phyloP scores from a whole-genome alignment of 2,113 vertebrate genomes.

The Leptobrachium leishanense region DNA sequence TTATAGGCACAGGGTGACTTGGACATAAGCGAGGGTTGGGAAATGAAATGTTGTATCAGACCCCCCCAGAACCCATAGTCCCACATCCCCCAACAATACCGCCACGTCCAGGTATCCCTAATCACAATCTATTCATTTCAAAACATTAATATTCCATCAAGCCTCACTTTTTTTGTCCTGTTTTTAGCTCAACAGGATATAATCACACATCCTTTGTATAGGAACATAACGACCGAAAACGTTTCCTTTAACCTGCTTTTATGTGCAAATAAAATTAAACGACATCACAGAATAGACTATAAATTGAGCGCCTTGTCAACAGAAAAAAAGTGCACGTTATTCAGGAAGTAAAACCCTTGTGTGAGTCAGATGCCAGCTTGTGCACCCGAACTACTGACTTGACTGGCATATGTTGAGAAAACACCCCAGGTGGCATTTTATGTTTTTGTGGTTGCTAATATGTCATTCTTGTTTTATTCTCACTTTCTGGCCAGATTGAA shows the following conservation, averaged over 20 bases:
- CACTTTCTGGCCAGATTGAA: conserved; percentile 28
- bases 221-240: not conserved
- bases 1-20: too few relatives aligned
- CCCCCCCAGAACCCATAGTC: too few relatives aligned
- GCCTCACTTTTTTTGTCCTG: not conserved
- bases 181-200: not conserved
- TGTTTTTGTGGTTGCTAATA: conserved; percentile 42
- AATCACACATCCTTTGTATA: not conserved
- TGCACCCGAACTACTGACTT: not conserved
- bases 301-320: not conserved
- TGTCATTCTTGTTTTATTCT: conserved; percentile 9
- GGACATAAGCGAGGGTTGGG: too few relatives aligned
- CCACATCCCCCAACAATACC: too few relatives aligned
- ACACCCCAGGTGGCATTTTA: conserved; percentile 34
- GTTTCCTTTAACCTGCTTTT: not conserved
- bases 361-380: conserved; percentile 2
- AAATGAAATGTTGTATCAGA: too few relatives aligned
- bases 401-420: conserved; percentile 26
- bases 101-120: too few relatives aligned
- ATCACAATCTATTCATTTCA: too few relatives aligned
- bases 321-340: not conserved
- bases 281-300: not conserved
- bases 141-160: too few relatives aligned
- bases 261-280: not conserved
- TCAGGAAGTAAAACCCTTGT: conserved; percentile 2